Evolutionary conservation across 2,113 vertebrate species (phyloP), one percentile per base, ranked within the genome.

Genomic region (Syrmaticus mikado): DNA sequence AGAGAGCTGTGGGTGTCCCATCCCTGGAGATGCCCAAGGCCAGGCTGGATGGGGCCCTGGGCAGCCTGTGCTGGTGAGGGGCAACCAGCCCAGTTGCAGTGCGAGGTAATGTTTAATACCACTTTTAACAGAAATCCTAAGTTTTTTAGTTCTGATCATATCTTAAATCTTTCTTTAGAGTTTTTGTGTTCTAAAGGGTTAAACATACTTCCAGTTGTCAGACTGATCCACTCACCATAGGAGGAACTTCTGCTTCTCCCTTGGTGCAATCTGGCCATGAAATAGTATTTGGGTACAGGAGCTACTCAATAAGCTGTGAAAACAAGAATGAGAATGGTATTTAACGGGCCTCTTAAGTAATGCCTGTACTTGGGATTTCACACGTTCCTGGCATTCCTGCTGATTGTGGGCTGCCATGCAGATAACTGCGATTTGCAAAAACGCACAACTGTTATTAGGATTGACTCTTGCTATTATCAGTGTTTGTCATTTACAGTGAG

Each of bases 341-440:
- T 90, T 95, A 96, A 97, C 91, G 94, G 82, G 46, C 82, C 92
- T 90, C 17, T 32, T 68, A 88, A 92, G 76, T 38, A 93, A 83
- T 83, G 61, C 73, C 30, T 71, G 61, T 61, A 43, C 65, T 61
- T 48, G 60, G 82, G 57, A 27, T 90, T 95, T 87, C 72, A 57
- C 86, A 78, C 7, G 0, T 71, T 67, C 38, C 93, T 90, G 83
- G 62, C 3, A 1, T 3, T 85, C 41, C 72, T 36, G 10, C 70
- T 86, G 82, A 85, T 32, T 80, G 89, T 21, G 94, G 41, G 60
- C 93, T 95, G 89, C 79, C 93, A 68, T 64, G 87, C 91, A 93
- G 87, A 85, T 86, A 92, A 43, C 79, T 52, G 75, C 2, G 30
- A 85, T 90, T 89, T 94, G 64, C 77, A 85, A 85, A 93, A 78